Percentiles rank a stretch among this genome's conserved stretches.
These are phyloP conservation scores for Brachycybe producta DNA, from an alignment of 2,888 invertebrate species.

Conservation along the genomic window DNA sequence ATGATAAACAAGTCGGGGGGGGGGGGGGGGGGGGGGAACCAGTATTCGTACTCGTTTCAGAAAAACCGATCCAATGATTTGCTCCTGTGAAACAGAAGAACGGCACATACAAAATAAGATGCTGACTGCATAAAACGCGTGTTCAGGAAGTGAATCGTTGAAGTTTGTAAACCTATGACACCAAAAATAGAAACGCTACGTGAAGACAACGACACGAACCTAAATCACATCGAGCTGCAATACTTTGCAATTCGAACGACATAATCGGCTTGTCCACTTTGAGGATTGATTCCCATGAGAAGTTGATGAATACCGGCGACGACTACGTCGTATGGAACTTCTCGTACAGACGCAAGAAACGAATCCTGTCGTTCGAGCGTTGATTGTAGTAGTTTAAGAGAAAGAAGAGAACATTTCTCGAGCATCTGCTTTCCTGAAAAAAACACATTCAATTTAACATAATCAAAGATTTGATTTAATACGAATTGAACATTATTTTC, in stretches of 20 bases:
- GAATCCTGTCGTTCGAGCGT: conserved; percentile 57
- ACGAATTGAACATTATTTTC: background rate
- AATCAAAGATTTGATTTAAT: background rate
- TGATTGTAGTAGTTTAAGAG: conserved; percentile 59
- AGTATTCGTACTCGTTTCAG: conserved; percentile 39
- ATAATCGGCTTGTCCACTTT: conserved; percentile 63
- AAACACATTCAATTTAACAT: background rate
- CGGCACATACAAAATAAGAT: conserved; percentile 53
- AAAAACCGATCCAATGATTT: conserved; percentile 58
- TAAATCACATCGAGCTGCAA: conserved; percentile 22
- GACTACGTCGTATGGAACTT: conserved; percentile 38
- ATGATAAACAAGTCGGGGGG: background rate
- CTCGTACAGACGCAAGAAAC: conserved; percentile 53
- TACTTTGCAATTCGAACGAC: conserved; percentile 58
- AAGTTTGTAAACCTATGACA: conserved; percentile 48
- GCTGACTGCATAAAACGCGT: conserved; percentile 53
- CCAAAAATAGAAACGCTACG: conserved; percentile 5
- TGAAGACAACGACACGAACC: background rate
- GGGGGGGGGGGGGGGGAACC: background rate
- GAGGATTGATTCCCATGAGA: conserved; percentile 60
- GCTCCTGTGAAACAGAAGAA: conserved; percentile 52
- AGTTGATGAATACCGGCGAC: conserved; percentile 67
- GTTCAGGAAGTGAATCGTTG: conserved; percentile 50
- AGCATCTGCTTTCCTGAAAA: conserved; percentile 41
- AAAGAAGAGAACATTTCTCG: conserved; percentile 55